These are phyloP conservation scores for Urocolius indicus DNA, from an alignment of 2,113 vertebrate genomes.

Conservation along the genomic window DNA sequence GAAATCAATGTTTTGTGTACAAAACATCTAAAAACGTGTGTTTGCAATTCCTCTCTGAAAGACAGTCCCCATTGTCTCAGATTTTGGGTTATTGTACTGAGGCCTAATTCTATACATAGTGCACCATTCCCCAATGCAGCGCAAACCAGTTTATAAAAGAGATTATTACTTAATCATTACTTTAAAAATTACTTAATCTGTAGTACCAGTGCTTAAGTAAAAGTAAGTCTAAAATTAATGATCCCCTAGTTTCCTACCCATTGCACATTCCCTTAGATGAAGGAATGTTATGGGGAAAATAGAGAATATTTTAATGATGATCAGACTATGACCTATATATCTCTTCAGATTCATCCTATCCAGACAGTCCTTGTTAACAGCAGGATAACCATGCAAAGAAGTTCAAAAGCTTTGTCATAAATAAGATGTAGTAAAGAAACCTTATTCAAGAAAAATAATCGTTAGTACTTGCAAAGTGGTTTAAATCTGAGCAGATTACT, in stretches of 20 bases:
- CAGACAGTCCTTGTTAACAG: not conserved
- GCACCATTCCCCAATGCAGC: not conserved
- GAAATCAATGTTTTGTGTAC: not conserved
- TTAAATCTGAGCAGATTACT: not conserved
- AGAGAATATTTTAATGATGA: constrained; percentile 30
- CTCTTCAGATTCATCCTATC: not conserved
- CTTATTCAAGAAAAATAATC: not conserved
- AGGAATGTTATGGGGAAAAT: not conserved
- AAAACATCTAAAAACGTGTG: not conserved
- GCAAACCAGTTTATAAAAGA: not conserved
- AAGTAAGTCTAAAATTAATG: constrained; percentile 22
- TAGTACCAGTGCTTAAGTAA: not conserved
- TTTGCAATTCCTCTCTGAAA: not conserved
- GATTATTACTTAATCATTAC: not conserved
- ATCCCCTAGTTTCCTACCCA: not conserved
- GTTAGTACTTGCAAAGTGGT: not conserved
- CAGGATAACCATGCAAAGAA: not conserved
- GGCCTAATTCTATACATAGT: not conserved
- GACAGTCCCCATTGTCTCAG: not conserved
- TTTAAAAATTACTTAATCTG: constrained; percentile 13
- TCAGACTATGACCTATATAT: not conserved
- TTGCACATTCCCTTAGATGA: not conserved
- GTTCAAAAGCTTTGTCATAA: not conserved
- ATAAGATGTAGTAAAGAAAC: not conserved
- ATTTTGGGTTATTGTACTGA: not conserved